Percentiles rank a stretch among this genome's conserved stretches.
These are phyloP conservation scores for Drosophila suzukii DNA, from an alignment of 1,140 invertebrate genomes.

Conservation along the genomic window DNA sequence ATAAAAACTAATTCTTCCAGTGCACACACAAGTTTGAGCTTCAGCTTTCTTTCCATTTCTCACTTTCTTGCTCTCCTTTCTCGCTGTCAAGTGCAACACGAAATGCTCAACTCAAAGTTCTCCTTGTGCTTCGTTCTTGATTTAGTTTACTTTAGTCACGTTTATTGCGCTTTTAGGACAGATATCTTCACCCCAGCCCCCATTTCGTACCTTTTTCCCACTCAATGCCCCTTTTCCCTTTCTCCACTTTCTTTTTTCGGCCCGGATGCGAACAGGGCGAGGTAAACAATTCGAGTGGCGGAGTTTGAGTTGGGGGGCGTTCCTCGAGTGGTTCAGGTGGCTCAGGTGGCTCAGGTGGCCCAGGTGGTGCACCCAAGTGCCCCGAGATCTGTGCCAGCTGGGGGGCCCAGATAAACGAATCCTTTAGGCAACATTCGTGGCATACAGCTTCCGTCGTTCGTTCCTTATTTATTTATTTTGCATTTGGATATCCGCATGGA, in stretches of 20 bases:
- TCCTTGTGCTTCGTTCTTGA: conserved; percentile 41
- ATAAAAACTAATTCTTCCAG: conserved; percentile 5
- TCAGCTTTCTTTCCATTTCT: neutral
- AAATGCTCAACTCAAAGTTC: conserved; percentile 44
- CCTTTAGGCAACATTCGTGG: conserved; percentile 12
- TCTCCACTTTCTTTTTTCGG: neutral
- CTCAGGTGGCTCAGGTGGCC: neutral
- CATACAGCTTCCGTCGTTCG: conserved; percentile 14
- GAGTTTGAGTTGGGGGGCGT: conserved; percentile 30
- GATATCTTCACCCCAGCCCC: conserved; percentile 18
- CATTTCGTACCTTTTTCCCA: neutral
- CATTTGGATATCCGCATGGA: conserved; percentile 5
- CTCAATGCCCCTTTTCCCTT: too few relatives aligned
- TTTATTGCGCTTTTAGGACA: conserved; percentile 55
- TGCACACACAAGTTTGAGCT: conserved; percentile 11
- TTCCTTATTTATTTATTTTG: conserved; percentile 26
- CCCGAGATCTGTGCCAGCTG: conserved; percentile 23
- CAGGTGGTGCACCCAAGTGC: conserved; percentile 28
- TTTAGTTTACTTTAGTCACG: conserved; percentile 59
- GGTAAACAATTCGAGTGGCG: conserved; percentile 15
- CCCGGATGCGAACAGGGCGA: neutral
- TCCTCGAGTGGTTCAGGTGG: conserved; percentile 26
- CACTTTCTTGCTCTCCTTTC: conserved; percentile 2
- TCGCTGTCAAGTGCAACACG: conserved; percentile 48
- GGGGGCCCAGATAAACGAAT: conserved; percentile 26